A percentile compares a stretch with the other conserved stretches of the same genome.
phyloP scores from a whole-genome alignment of 1,140 invertebrate genomes.

The Sinella curviseta region DNA sequence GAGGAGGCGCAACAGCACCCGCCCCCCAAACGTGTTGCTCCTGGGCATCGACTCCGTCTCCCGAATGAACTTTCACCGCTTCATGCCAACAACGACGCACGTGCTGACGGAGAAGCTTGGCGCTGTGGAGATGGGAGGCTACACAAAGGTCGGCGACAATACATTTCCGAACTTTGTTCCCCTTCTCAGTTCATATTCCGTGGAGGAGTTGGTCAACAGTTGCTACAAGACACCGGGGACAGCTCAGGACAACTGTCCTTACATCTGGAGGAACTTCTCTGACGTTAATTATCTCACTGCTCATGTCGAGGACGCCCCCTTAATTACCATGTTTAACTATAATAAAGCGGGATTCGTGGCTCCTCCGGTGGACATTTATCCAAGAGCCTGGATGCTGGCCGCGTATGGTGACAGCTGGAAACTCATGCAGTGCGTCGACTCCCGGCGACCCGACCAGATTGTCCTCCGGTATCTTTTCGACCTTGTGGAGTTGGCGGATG shows the following conservation, averaged over 20 bases:
- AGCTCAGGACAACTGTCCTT: slow-evolving; percentile 22
- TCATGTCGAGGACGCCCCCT: slow-evolving; percentile 23
- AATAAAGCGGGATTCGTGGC: slow-evolving; percentile 23
- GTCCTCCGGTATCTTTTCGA: slow-evolving; percentile 31
- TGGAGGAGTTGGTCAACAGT: background rate
- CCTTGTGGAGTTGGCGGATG: background rate
- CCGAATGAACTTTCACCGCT: background rate
- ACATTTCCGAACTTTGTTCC: slow-evolving; percentile 28
- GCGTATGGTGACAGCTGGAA: background rate
- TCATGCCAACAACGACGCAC: background rate
- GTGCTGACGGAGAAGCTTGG: background rate
- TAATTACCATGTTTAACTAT: slow-evolving; percentile 28
- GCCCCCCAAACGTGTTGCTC: background rate
- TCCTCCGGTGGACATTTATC: background rate
- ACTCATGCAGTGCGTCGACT: background rate
- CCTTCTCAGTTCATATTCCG: slow-evolving; percentile 11
- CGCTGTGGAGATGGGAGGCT: background rate
- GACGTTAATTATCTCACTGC: slow-evolving; percentile 23
- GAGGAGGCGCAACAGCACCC: background rate
- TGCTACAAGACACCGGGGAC: background rate
- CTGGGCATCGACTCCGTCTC: background rate
- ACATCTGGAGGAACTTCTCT: slow-evolving; percentile 29
- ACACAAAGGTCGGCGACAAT: slow-evolving; percentile 33
- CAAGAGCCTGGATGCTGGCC: background rate
- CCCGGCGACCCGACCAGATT: slow-evolving; percentile 24